Percentiles rank a stretch among this genome's conserved stretches.
phyloP scores from a whole-genome alignment of 2,113 vertebrate genomes.

The Tychaedon coryphoeus region DNA sequence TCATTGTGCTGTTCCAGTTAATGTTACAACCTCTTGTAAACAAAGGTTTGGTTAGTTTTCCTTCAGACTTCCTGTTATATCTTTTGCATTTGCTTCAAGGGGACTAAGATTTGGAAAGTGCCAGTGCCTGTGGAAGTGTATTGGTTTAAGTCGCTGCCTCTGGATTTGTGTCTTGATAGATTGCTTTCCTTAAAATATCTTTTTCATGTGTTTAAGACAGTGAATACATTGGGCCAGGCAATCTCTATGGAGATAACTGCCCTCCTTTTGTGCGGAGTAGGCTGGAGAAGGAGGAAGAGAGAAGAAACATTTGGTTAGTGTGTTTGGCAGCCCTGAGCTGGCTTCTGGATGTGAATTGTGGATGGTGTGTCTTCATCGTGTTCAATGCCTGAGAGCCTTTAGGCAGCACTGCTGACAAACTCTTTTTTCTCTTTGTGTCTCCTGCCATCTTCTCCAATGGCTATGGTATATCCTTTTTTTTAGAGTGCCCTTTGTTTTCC shows the following conservation, averaged over 20 bases:
- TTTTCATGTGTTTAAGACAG: background rate
- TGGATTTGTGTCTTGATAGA: background rate
- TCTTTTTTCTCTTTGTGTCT: background rate
- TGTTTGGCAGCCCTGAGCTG: background rate
- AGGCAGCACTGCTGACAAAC: background rate
- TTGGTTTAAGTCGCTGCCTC: background rate
- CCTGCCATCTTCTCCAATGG: background rate
- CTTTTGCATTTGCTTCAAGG: background rate
- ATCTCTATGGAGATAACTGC: background rate
- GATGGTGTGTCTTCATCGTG: fast-evolving
- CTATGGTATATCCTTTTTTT: background rate
- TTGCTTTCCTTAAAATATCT: background rate
- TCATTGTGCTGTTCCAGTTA: background rate
- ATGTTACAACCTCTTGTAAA: background rate
- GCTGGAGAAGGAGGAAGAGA: background rate
- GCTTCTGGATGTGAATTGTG: background rate
- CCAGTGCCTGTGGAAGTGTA: background rate
- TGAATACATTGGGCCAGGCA: fast-evolving
- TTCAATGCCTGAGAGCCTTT: background rate
- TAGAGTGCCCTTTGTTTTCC: background rate
- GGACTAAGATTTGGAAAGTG: background rate
- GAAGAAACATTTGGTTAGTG: background rate
- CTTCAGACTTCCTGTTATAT: background rate
- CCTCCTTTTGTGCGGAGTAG: background rate
- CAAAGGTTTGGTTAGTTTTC: background rate